phyloP scores from a whole-genome alignment of 2,113 vertebrate genomes.

The Nothoprocta pentlandii region DNA sequence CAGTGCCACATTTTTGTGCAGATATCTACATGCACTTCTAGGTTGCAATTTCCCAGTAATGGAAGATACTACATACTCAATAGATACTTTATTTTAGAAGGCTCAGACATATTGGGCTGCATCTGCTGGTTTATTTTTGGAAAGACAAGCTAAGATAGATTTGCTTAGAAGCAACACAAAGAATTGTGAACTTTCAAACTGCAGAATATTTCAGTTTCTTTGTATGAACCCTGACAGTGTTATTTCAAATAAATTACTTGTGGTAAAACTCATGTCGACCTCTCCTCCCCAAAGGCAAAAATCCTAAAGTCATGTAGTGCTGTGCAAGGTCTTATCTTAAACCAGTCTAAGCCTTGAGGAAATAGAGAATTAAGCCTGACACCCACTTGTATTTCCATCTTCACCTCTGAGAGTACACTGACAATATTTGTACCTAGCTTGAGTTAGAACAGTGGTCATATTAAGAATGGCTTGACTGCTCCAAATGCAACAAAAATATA shows the following conservation, averaged over 20 bases:
- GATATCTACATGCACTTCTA: neutral
- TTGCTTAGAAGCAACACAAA: conserved; percentile 33
- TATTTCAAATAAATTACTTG: conserved; percentile 15
- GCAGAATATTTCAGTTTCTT: conserved; percentile 24
- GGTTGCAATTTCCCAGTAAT: neutral
- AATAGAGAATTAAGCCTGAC: conserved; percentile 14
- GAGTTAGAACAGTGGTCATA: neutral
- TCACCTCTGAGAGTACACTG: neutral
- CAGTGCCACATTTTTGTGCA: neutral
- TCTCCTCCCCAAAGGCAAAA: conserved; percentile 4
- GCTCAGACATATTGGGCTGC: conserved; percentile 54
- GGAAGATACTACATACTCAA: neutral
- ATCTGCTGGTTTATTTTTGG: conserved; percentile 61
- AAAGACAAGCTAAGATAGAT: neutral
- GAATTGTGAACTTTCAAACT: conserved; percentile 55
- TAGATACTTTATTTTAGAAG: conserved; percentile 13
- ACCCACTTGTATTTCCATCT: neutral
- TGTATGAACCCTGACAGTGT: neutral
- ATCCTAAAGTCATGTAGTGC: neutral
- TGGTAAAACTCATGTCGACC: conserved; percentile 38
- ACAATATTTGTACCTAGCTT: neutral
- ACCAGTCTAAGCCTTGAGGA: conserved; percentile 29
- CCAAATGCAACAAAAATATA: neutral
- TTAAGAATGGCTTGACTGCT: neutral
- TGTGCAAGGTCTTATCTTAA: conserved; percentile 25